phyloP scores from a whole-genome alignment of 2,888 invertebrate genomes.

The Diarsia rubi region DNA sequence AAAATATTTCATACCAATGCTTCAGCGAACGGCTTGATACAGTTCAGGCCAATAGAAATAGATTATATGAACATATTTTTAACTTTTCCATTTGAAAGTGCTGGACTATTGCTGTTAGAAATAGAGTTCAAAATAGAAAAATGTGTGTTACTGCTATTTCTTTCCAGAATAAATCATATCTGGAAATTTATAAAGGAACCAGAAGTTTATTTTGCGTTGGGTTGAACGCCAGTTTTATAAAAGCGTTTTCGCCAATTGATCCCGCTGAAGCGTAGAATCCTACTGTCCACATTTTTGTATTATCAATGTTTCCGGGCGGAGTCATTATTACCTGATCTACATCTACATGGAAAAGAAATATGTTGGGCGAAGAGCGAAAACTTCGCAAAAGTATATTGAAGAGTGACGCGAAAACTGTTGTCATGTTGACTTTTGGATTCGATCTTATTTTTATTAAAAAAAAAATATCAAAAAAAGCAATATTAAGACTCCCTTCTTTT shows the following conservation, averaged over 20 bases:
- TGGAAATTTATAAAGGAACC: constrained; percentile 13
- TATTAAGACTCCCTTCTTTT: no score
- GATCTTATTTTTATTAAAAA: no score
- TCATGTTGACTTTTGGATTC: no score
- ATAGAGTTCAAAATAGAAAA: constrained; percentile 32
- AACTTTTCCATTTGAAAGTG: constrained; percentile 14
- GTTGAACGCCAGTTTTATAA: neutral
- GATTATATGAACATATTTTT: constrained; percentile 25
- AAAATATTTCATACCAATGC: constrained; percentile 30
- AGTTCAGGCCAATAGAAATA: constrained; percentile 37
- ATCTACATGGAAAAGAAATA: constrained; percentile 12
- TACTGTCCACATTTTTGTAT: constrained; percentile 1
- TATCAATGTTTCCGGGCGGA: constrained; percentile 3
- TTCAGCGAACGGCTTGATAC: constrained; percentile 28
- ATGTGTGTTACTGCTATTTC: neutral
- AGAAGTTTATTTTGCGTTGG: constrained; percentile 8
- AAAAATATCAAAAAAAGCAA: no score
- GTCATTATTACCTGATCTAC: constrained; percentile 3
- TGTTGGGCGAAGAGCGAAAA: neutral
- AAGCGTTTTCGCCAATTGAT: neutral
- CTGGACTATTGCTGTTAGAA: neutral
- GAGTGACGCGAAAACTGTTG: neutral
- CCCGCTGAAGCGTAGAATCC: no score
- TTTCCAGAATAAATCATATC: constrained; percentile 13
- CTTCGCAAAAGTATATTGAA: constrained; percentile 13